Percentiles rank a stretch among this genome's conserved stretches.
Evolutionary conservation across 1,140 invertebrate genomes (phyloP).

Genomic region (Drosophila kepulauana): DNA sequence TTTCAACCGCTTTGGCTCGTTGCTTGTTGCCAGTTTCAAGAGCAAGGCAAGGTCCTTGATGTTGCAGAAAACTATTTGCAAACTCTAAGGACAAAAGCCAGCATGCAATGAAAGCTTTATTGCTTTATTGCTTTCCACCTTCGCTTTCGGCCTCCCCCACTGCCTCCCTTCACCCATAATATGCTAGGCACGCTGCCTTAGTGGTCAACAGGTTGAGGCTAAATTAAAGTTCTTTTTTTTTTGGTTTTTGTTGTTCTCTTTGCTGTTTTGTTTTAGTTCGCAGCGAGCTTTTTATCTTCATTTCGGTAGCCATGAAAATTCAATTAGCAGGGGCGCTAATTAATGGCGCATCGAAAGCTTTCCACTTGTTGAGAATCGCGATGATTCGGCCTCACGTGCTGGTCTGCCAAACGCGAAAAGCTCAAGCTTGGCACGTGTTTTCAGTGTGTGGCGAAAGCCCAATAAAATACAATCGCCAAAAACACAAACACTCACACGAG

Average conservation of each 20-base stretch:
- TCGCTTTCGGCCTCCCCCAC: background rate
- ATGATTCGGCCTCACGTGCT: slow-evolving; percentile 28
- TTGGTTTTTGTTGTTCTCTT: background rate
- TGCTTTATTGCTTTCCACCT: slow-evolving; percentile 14
- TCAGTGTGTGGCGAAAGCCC: slow-evolving; percentile 22
- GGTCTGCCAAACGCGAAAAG: slow-evolving; percentile 24
- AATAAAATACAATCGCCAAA: background rate
- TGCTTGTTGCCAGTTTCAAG: slow-evolving; percentile 75
- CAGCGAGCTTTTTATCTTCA: slow-evolving; percentile 30
- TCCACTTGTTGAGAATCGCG: slow-evolving; percentile 72
- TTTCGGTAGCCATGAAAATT: slow-evolving; percentile 68
- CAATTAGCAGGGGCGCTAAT: slow-evolving; percentile 73
- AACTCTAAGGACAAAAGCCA: slow-evolving; percentile 65
- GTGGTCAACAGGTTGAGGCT: slow-evolving; percentile 74
- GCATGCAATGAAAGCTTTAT: slow-evolving; percentile 46
- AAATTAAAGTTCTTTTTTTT: slow-evolving; percentile 5
- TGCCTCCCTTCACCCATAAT: background rate
- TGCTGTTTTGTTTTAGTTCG: slow-evolving; percentile 9
- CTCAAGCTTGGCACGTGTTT: slow-evolving; percentile 72
- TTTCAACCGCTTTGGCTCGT: slow-evolving; percentile 64
- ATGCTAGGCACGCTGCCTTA: background rate
- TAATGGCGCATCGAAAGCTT: slow-evolving; percentile 72
- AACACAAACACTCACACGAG: slow-evolving; percentile 3
- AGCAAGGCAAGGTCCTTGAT: slow-evolving; percentile 74
- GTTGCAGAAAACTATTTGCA: slow-evolving; percentile 58